phyloP scores from a whole-genome alignment of 2,113 vertebrate species.

The Nansenia antarctica region DNA sequence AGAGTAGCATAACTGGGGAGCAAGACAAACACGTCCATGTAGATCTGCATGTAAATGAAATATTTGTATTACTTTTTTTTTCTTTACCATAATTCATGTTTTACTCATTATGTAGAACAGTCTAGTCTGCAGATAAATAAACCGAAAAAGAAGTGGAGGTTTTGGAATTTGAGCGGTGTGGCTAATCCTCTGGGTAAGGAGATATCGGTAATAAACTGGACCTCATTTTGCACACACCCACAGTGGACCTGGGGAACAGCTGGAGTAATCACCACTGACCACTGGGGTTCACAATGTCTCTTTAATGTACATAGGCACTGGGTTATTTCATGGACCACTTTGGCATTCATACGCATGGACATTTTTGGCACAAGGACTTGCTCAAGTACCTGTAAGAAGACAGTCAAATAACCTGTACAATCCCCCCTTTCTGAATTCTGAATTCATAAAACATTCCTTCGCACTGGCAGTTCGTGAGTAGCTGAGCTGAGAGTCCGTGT shows the following conservation, averaged over 20 bases:
- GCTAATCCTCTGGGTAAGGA: slow-evolving; percentile 50
- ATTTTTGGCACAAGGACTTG: slow-evolving; percentile 52
- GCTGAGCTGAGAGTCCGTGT: slow-evolving; percentile 32
- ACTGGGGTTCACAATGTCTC: slow-evolving; percentile 53
- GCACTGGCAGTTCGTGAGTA: slow-evolving; percentile 21
- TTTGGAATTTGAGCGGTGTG: slow-evolving; percentile 42
- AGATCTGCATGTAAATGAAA: slow-evolving; percentile 67
- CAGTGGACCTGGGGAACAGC: slow-evolving; percentile 32
- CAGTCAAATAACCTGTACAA: slow-evolving; percentile 41
- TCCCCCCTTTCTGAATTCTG: not conserved
- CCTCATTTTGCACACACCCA: slow-evolving; percentile 39
- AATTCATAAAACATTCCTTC: slow-evolving; percentile 47
- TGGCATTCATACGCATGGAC: slow-evolving; percentile 59
- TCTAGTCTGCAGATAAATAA: slow-evolving; percentile 51
- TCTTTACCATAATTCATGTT: slow-evolving; percentile 58
- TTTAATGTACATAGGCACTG: slow-evolving; percentile 72
- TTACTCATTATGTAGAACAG: slow-evolving; percentile 61
- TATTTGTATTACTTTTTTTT: slow-evolving; percentile 61
- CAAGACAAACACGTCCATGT: slow-evolving; percentile 57
- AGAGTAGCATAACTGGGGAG: slow-evolving; percentile 48
- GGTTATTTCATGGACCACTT: slow-evolving; percentile 51
- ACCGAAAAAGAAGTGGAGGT: slow-evolving; percentile 41
- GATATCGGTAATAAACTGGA: slow-evolving; percentile 50
- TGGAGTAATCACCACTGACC: slow-evolving; percentile 60
- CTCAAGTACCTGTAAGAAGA: slow-evolving; percentile 43